phyloP scores from a whole-genome alignment of 1,140 invertebrate genomes.

The Daktulosphaira vitifoliae region DNA sequence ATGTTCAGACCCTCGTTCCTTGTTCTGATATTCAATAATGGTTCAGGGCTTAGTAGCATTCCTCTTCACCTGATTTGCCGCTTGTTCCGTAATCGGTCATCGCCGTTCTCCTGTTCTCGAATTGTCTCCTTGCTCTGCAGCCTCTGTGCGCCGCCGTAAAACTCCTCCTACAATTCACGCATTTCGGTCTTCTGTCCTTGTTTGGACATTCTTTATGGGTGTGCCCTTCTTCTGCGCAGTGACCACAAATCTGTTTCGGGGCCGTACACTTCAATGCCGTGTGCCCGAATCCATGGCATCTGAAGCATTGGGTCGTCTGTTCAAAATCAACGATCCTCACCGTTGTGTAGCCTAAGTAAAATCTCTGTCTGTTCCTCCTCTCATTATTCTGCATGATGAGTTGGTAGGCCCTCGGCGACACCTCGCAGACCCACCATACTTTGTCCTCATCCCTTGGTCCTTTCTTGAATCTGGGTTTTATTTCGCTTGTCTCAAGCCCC shows the following conservation, averaged over 20 bases:
- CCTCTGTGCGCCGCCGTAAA: no score
- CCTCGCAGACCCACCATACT: neutral
- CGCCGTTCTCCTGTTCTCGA: no score
- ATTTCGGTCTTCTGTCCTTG: neutral
- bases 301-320: constrained; percentile 28
- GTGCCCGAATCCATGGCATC: constrained; percentile 35
- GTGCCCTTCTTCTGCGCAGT: neutral
- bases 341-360: no score
- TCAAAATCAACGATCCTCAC: neutral
- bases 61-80: no score
- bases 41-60: no score
- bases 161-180: neutral
- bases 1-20: no score
- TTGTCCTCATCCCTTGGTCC: neutral
- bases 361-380: neutral
- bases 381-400: neutral
- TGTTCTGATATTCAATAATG: no score
- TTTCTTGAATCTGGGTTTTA: neutral
- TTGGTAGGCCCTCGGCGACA: neutral
- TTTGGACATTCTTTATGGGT: neutral
- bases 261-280: neutral
- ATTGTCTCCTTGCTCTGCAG: no score
- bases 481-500: no score
- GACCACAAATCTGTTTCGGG: neutral
- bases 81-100: no score